Percentiles rank a stretch among this genome's conserved stretches.
phyloP scores from a whole-genome alignment of 2,888 invertebrate genomes.

The Platycheirus albimanus region DNA sequence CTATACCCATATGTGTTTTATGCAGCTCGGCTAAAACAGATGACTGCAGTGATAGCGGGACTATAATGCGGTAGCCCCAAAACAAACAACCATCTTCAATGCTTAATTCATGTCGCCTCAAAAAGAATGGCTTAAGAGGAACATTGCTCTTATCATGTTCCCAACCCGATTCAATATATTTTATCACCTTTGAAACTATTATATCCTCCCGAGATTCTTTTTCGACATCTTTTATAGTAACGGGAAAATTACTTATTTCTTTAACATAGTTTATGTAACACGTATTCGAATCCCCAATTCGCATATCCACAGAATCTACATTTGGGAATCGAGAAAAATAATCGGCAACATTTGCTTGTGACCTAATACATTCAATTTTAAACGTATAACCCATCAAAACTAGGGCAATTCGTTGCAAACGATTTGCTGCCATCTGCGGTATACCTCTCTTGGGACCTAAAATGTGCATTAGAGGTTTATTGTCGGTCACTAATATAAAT shows the following conservation, averaged over 20 bases:
- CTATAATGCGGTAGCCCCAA: conserved; percentile 59
- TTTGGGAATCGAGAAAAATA: no score
- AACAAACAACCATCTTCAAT: conserved; percentile 54
- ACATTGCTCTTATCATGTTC: conserved; percentile 4
- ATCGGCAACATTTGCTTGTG: no score
- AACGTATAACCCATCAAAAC: no score
- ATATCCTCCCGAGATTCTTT: background rate
- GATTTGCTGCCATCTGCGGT: no score
- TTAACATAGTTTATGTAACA: conserved; percentile 33
- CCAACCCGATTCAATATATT: conserved; percentile 12
- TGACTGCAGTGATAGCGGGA: conserved; percentile 38
- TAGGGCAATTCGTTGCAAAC: no score
- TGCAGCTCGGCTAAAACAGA: conserved; percentile 54
- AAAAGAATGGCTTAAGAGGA: background rate
- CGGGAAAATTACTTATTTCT: conserved; percentile 1
- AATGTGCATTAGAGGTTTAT: no score
- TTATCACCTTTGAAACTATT: background rate
- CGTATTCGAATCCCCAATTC: background rate
- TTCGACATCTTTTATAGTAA: conserved; percentile 12
- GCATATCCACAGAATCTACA: background rate
- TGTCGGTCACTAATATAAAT: conserved; percentile 50
- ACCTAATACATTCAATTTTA: conserved; percentile 23
- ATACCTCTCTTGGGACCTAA: no score
- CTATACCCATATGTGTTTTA: no score
- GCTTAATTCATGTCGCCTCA: no score